Conservation (phyloP, 2,888 invertebrate genomes). For the Ophraella communa region DNA sequence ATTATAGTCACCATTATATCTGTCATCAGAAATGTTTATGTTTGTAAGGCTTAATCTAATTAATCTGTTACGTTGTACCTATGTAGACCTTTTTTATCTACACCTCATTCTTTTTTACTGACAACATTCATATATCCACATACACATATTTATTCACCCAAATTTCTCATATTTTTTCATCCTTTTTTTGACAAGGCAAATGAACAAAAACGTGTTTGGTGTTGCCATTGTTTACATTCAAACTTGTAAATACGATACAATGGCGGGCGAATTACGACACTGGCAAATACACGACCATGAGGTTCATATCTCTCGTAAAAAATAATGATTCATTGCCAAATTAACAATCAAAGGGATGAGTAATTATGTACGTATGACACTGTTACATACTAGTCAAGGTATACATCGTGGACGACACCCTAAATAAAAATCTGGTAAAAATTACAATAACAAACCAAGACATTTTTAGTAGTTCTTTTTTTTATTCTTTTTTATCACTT, state of each 20-base stretch:
- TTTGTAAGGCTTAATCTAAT: neutral
- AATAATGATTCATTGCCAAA: constrained; percentile 39
- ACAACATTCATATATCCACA: neutral
- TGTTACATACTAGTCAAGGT: neutral
- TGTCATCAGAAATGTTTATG: neutral
- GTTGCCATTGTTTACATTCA: constrained; percentile 41
- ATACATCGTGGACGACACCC: neutral
- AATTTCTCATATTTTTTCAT: constrained; percentile 24
- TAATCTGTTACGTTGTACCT: neutral
- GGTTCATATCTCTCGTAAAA: constrained; percentile 27
- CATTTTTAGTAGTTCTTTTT: too few relatives aligned
- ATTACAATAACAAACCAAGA: too few relatives aligned
- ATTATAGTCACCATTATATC: too few relatives aligned
- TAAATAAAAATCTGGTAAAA: too few relatives aligned
- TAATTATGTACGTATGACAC: constrained; percentile 36
- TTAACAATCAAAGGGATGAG: constrained; percentile 39
- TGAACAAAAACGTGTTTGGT: constrained; percentile 44
- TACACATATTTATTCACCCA: neutral
- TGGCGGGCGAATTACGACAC: constrained; percentile 29
- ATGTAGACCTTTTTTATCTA: neutral
- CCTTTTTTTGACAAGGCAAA: constrained; percentile 44
- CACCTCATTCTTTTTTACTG: neutral
- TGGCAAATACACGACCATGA: constrained; percentile 20
- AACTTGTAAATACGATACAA: constrained; percentile 36
- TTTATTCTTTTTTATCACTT: too few relatives aligned